Evolutionary conservation across 2,797 vertebrate species (phyloP).

Genomic region (Channa striata): DNA sequence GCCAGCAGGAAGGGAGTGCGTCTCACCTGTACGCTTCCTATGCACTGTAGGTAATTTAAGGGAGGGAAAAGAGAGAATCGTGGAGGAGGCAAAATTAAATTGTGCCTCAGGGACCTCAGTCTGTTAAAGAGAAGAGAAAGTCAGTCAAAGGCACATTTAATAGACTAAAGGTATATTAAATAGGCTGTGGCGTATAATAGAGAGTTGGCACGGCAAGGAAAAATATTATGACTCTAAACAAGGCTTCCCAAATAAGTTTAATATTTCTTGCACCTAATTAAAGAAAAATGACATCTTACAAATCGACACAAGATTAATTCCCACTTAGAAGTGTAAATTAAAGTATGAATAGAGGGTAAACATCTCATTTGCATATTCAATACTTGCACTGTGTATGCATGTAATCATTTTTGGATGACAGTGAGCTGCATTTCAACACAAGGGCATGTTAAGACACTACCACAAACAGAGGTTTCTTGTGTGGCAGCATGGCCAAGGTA

Average conservation of each 20-base stretch:
- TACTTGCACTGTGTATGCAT: not conserved
- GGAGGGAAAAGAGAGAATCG: conserved; percentile 14
- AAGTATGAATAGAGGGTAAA: not conserved
- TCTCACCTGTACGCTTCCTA: conserved; percentile 47
- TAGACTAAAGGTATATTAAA: conserved; percentile 61
- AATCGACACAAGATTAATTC: not conserved
- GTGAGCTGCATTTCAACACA: not conserved
- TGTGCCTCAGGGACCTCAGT: conserved; percentile 30
- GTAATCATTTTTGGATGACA: not conserved
- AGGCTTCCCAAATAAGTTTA: not conserved
- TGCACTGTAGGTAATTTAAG: conserved; percentile 54
- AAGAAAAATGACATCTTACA: not conserved
- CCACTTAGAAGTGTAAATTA: not conserved
- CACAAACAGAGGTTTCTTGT: not conserved
- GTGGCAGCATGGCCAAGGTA: conserved; percentile 17
- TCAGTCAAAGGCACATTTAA: conserved; percentile 63
- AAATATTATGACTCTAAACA: conserved; percentile 12
- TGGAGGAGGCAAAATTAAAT: conserved; percentile 43
- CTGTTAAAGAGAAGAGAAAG: conserved; percentile 55
- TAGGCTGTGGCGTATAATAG: conserved; percentile 28
- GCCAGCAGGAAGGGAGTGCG: conserved; percentile 9
- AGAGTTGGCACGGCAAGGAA: conserved; percentile 21
- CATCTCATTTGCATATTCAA: not conserved
- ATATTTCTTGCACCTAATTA: not conserved
- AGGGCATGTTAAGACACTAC: not conserved